Conservation (phyloP, 1,140 invertebrate genomes). For the Hypsibius dujardini region DNA sequence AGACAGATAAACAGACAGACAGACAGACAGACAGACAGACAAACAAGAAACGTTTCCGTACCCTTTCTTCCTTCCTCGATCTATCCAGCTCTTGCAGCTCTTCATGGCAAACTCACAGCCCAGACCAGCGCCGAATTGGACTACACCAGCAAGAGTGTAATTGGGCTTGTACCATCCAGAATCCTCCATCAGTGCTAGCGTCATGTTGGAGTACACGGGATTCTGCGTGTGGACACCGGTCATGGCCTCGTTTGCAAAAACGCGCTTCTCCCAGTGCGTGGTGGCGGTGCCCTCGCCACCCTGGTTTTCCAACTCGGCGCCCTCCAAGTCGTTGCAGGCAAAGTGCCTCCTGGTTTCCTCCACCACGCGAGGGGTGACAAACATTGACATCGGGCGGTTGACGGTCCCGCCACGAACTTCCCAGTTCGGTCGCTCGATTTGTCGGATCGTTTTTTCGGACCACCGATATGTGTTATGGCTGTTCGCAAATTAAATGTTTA, state of each 20-base stretch:
- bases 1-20: too few species aligned
- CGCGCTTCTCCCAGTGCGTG: constrained; percentile 94
- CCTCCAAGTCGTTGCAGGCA: constrained; percentile 68
- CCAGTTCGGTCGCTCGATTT: constrained; percentile 60
- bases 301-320: constrained; percentile 93
- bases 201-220: constrained; percentile 86
- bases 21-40: too few species aligned
- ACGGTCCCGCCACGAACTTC: constrained; percentile 57
- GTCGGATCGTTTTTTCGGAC: constrained; percentile 70
- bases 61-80: constrained; percentile 39
- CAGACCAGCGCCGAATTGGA: constrained; percentile 71
- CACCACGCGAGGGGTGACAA: constrained; percentile 75
- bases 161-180: constrained; percentile 84
- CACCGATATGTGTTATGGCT: constrained; percentile 77
- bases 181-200: constrained; percentile 91
- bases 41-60: constrained; percentile 26
- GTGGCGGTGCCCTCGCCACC: constrained; percentile 86
- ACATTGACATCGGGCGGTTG: constrained; percentile 57
- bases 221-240: constrained; percentile 97
- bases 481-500: constrained; percentile 21
- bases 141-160: constrained; percentile 64
- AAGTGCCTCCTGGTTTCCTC: constrained; percentile 63
- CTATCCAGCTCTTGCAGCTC: constrained; percentile 92
- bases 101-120: constrained; percentile 84
- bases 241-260: constrained; percentile 99